phyloP scores from a whole-genome alignment of 2,797 vertebrate genomes.

The Meda fulgida region DNA sequence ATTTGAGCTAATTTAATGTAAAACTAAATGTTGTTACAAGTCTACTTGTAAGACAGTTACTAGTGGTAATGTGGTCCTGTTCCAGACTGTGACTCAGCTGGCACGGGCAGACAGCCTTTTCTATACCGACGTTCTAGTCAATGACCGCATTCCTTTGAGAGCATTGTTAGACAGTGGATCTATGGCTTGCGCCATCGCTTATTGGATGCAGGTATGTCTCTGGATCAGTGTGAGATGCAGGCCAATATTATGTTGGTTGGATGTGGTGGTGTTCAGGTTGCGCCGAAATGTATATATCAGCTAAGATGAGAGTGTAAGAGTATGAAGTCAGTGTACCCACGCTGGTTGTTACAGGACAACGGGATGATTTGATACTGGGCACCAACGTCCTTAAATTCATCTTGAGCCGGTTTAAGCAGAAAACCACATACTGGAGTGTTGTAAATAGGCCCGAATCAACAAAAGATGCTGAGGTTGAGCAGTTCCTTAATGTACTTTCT shows the following conservation, averaged over 20 bases:
- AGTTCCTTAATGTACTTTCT: neutral
- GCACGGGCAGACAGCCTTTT: no score
- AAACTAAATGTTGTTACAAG: no score
- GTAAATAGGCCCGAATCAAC: neutral
- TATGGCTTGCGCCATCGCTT: no score
- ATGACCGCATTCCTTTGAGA: no score
- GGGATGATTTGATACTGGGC: slow-evolving; percentile 13
- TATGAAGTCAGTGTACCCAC: slow-evolving; percentile 29
- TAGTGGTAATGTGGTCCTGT: no score
- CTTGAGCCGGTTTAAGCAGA: neutral
- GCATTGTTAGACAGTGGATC: no score
- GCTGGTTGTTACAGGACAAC: slow-evolving; percentile 27
- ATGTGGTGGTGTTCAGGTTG: slow-evolving; percentile 50
- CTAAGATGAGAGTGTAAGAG: slow-evolving; percentile 9
- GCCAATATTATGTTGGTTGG: neutral
- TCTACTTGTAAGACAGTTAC: no score
- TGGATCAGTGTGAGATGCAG: no score
- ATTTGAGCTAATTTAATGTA: no score
- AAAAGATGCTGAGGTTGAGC: neutral
- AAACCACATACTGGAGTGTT: neutral
- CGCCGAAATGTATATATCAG: neutral
- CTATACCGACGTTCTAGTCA: no score
- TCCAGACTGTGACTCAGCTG: no score
- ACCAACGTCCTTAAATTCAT: slow-evolving; percentile 37
- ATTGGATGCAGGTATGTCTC: no score